Evolutionary conservation across 1,140 invertebrate genomes (phyloP).

Genomic region (Neodiprion lecontei): DNA sequence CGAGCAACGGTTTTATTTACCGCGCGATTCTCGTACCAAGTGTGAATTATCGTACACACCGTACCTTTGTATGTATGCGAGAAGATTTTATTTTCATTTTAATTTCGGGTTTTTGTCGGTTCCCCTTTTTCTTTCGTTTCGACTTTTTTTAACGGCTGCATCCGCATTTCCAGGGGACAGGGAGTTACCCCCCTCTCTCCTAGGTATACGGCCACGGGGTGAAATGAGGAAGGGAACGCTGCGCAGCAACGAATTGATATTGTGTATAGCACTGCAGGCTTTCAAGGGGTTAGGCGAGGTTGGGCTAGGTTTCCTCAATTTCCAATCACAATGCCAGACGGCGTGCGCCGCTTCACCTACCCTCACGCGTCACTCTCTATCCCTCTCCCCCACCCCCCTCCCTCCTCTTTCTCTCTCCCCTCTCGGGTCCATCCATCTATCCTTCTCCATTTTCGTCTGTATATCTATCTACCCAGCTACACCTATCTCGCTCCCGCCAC

Average conservation of each 20-base stretch:
- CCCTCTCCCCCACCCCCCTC: background rate
- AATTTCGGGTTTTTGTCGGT: too few relatives aligned
- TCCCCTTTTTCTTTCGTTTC: too few relatives aligned
- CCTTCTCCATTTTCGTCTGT: background rate
- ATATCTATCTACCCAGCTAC: too few relatives aligned
- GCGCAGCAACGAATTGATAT: background rate
- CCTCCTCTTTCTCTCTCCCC: background rate
- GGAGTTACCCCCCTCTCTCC: too few relatives aligned
- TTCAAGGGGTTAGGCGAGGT: constrained; percentile 4
- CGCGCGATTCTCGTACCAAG: too few relatives aligned
- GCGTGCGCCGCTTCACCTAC: background rate
- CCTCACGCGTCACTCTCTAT: too few relatives aligned
- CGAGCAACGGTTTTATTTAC: background rate
- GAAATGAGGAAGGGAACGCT: background rate
- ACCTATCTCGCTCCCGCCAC: too few relatives aligned
- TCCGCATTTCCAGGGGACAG: too few relatives aligned
- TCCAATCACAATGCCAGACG: constrained; percentile 1
- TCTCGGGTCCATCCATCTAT: background rate
- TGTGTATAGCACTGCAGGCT: background rate
- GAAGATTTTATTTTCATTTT: background rate
- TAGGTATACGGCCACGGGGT: background rate
- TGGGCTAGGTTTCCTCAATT: background rate
- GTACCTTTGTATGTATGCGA: background rate
- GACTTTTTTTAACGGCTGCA: too few relatives aligned
- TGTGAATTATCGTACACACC: too few relatives aligned